Percentiles rank a stretch among this genome's conserved stretches.
Conservation (phyloP, 2,113 vertebrate genomes). For the Prinia subflava region DNA sequence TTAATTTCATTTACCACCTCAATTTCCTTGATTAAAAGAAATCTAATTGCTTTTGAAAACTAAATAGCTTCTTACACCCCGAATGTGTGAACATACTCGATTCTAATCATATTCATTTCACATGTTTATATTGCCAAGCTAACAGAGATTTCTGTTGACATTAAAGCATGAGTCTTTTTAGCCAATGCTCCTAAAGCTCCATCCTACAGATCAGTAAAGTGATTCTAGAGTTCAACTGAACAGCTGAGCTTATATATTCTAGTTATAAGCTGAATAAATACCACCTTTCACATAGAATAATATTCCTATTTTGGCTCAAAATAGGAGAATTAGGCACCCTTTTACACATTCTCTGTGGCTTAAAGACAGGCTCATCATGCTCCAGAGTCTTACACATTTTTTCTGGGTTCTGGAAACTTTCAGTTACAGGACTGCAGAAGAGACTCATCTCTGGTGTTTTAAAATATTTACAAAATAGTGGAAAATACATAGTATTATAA, state of each 20-base stretch:
- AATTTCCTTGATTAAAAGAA: slow-evolving; percentile 3
- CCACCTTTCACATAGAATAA: neutral
- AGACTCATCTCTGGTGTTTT: neutral
- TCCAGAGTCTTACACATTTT: neutral
- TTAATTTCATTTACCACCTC: neutral
- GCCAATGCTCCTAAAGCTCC: neutral
- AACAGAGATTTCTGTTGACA: neutral
- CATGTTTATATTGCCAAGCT: neutral
- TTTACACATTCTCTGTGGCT: neutral
- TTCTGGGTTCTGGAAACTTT: neutral
- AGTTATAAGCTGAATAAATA: neutral
- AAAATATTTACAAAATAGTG: neutral
- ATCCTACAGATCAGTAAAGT: neutral
- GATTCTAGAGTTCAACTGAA: neutral
- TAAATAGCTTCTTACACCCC: neutral
- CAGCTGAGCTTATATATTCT: neutral
- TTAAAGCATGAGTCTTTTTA: neutral
- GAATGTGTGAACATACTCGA: neutral
- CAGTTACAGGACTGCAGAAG: neutral
- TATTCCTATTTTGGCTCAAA: neutral
- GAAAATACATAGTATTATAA: neutral
- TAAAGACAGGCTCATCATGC: neutral
- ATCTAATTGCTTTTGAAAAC: neutral
- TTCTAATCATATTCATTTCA: neutral
- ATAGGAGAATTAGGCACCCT: neutral